Base-by-base conservation (phyloP, 2,797 vertebrate genomes). In the Catamblyrhynchus diadema region DNA sequence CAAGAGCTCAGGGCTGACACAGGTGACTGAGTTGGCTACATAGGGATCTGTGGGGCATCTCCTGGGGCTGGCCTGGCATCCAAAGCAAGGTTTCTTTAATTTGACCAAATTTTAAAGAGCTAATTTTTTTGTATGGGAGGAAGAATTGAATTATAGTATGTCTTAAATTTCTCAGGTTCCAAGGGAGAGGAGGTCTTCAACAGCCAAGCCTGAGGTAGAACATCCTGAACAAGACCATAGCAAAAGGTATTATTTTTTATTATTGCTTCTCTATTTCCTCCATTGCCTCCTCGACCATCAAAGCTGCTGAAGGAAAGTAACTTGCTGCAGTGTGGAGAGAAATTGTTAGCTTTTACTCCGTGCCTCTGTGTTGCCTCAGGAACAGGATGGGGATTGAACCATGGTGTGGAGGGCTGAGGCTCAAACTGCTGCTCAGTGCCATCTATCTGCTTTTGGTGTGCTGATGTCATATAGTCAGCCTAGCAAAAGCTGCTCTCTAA, bases 191-290 rank as follows among this genome's bases (percentile, higher is more conserved):
- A 98, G 99, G 96, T 98, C 98, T 95, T 98, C 98, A 5, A 97
- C 98, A 87, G 98, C 97, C 90, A 99, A 99, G 97, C 96, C 98
- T 45, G 99, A 99, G 51, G 96, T 98, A 35, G 98, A 99, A 92
- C 98, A 98, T 97, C 98, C 98, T 89, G 99, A 99, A 96, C 98
- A 98, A 93, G 99, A 99, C 97, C 99, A 98, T 95, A 99, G 98
- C 98, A 99, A 99, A 99, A 99, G 99, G 99, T 99, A 97, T 47
- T 64, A 13, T 37, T 75, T 93, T 69, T 74, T 30, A 9, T 67
- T 81, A 22, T 9, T 72, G 45, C 3, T 1, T 80, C 22, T 90
- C 20, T 80, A 1, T 69, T 86, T 37, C 32, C 17, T 59, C 15
- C 10, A 12, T 91, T 73, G 15, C 24, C 27, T 93, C 12, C 8